Evolutionary conservation across 2,113 vertebrate species (phyloP).

Genomic region (Ciconia maguari): DNA sequence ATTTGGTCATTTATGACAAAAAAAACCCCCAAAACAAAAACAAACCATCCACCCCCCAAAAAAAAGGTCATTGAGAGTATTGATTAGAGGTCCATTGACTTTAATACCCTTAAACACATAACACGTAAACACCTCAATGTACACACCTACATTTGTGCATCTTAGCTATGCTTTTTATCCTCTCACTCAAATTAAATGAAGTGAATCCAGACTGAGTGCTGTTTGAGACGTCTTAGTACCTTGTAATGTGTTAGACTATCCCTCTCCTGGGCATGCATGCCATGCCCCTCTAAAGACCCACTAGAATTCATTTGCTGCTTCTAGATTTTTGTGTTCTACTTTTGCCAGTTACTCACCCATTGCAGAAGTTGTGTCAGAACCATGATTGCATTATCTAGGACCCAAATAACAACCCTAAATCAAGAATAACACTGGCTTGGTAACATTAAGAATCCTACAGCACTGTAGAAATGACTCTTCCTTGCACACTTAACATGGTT

Average conservation of each 20-base stretch:
- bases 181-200: neutral
- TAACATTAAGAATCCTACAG: neutral
- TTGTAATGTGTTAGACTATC: neutral
- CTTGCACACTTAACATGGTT: neutral
- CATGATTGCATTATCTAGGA: neutral
- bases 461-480: neutral
- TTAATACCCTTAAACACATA: neutral
- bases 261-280: fast-evolving
- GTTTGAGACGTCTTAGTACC: neutral
- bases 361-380: neutral
- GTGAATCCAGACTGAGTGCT: neutral
- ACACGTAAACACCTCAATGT: neutral
- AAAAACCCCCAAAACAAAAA: fast-evolving
- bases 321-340: neutral
- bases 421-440: neutral
- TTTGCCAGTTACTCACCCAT: neutral
- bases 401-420: neutral
- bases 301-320: neutral
- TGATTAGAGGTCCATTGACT: neutral
- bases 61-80: neutral
- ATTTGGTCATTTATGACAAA: neutral
- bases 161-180: neutral
- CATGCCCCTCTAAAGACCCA: neutral
- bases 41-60: fast-evolving
- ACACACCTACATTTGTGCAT: neutral